phyloP scores from a whole-genome alignment of 2,888 invertebrate genomes.

The Andrena dorsata region DNA sequence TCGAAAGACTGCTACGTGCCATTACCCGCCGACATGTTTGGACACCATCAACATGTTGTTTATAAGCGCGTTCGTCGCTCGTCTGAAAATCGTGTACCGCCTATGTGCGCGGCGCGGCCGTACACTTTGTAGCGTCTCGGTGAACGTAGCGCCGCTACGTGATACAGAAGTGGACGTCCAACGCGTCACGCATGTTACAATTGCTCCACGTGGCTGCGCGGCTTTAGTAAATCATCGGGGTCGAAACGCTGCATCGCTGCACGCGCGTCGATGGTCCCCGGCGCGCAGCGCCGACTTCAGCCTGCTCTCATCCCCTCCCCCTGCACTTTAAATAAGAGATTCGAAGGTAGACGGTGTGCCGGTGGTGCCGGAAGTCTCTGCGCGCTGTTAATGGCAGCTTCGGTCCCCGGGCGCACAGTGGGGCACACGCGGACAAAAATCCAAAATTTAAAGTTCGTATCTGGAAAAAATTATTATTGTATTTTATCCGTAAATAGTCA shows the following conservation, averaged over 20 bases:
- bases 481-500: too few relatives aligned
- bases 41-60: constrained; percentile 31
- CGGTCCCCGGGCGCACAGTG: background rate
- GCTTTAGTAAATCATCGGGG: too few relatives aligned
- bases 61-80: constrained; percentile 21
- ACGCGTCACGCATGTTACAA: too few relatives aligned
- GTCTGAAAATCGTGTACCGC: background rate
- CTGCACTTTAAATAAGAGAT: background rate
- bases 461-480: too few relatives aligned
- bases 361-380: background rate
- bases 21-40: constrained; percentile 40
- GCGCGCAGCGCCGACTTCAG: background rate
- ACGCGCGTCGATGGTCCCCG: too few relatives aligned
- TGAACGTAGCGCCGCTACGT: too few relatives aligned
- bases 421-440: too few relatives aligned
- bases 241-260: too few relatives aligned
- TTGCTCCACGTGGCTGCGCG: too few relatives aligned
- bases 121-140: constrained; percentile 5
- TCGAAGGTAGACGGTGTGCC: background rate
- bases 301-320: background rate
- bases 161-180: too few relatives aligned
- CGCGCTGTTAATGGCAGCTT: background rate
- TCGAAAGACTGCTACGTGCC: constrained; percentile 43
- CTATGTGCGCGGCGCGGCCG: background rate
- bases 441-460: too few relatives aligned